Evolutionary conservation across 2,888 invertebrate genomes (phyloP).

Genomic region (Trissolcus japonicus): DNA sequence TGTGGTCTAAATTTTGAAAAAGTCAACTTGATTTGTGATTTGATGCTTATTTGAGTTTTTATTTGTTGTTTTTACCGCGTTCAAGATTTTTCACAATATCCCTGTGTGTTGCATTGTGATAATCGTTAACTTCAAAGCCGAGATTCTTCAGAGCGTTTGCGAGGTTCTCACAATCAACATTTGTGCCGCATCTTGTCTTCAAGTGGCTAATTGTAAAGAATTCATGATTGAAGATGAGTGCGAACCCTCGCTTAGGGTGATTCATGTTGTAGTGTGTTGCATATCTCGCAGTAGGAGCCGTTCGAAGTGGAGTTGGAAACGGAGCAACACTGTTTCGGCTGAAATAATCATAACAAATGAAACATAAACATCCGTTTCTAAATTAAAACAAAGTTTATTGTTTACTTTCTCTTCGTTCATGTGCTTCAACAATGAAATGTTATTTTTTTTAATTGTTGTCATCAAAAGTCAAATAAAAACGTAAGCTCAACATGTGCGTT

Average conservation of each 20-base stretch:
- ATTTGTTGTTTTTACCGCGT: constrained; percentile 75
- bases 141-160: constrained; percentile 81
- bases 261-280: constrained; percentile 91
- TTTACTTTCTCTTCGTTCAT: too few relatives aligned
- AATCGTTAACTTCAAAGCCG: constrained; percentile 84
- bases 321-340: constrained; percentile 65
- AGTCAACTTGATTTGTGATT: too few relatives aligned
- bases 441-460: too few relatives aligned
- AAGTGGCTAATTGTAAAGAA: constrained; percentile 85
- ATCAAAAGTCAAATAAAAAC: too few relatives aligned
- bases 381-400: too few relatives aligned
- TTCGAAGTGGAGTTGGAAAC: constrained; percentile 62
- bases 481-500: too few relatives aligned
- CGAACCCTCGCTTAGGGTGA: constrained; percentile 87
- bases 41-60: too few relatives aligned
- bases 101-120: constrained; percentile 83
- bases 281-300: constrained; percentile 78
- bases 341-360: constrained; percentile 1
- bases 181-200: constrained; percentile 88
- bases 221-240: constrained; percentile 94
- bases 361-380: too few relatives aligned
- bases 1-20: not conserved
- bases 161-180: constrained; percentile 88
- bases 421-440: too few relatives aligned
- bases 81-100: constrained; percentile 83